Evolutionary conservation across 2,113 vertebrate species (phyloP).

Genomic region (Tragelaphus strepsiceros): DNA sequence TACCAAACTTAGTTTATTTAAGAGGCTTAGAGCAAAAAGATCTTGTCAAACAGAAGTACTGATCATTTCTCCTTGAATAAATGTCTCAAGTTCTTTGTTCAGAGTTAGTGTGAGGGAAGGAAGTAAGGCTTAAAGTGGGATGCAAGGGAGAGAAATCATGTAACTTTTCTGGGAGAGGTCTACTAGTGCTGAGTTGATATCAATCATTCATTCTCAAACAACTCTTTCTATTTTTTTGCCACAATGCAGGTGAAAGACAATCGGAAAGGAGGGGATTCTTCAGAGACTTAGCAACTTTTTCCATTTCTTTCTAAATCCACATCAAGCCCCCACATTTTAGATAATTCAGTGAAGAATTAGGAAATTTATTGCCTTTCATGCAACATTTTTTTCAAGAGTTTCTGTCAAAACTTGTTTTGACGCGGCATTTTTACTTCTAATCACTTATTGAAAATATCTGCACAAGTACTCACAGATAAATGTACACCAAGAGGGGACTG

Average conservation of each 20-base stretch:
- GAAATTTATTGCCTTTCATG: background rate
- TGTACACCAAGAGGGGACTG: background rate
- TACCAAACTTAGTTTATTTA: conserved; percentile 2
- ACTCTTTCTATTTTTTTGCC: background rate
- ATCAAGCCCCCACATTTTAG: background rate
- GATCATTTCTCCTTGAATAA: background rate
- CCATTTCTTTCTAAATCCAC: background rate
- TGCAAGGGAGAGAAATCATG: background rate
- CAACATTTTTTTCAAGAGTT: background rate
- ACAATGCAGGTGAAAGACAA: background rate
- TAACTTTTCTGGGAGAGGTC: background rate
- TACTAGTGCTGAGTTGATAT: background rate
- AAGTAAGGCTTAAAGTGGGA: background rate
- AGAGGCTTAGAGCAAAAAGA: background rate
- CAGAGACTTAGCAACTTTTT: background rate
- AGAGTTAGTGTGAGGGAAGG: background rate
- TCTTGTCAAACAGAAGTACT: background rate
- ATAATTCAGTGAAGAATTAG: background rate
- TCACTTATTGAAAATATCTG: background rate
- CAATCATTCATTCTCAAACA: conserved; percentile 27
- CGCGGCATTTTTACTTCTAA: background rate
- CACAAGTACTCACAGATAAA: background rate
- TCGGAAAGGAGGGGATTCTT: background rate
- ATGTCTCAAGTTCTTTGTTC: background rate
- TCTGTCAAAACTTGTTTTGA: background rate